phyloP scores from a whole-genome alignment of 2,797 vertebrate species.

The Peromyscus eremicus region DNA sequence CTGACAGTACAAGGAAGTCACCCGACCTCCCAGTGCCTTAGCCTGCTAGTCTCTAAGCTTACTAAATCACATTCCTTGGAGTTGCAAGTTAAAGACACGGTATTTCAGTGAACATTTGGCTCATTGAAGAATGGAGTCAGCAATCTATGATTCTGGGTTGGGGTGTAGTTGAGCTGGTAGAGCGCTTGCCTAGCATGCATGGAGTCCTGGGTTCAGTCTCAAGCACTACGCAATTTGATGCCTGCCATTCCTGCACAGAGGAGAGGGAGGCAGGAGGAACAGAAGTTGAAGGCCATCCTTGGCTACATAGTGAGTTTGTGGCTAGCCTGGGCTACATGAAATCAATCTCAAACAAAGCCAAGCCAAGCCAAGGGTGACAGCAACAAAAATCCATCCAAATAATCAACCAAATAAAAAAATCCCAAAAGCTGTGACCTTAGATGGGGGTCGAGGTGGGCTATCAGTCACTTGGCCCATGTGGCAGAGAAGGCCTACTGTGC shows the following conservation, averaged over 20 bases:
- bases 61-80: background rate
- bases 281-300: background rate
- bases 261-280: background rate
- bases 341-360: background rate
- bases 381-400: background rate
- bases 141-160: background rate
- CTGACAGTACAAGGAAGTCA: background rate
- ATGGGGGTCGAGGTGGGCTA: background rate
- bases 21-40: background rate
- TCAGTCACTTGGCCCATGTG: background rate
- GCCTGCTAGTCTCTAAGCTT: background rate
- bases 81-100: background rate
- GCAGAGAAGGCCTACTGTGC: background rate
- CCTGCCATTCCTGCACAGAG: background rate
- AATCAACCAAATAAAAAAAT: background rate
- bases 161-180: background rate
- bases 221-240: background rate
- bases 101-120: background rate
- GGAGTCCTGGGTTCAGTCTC: background rate
- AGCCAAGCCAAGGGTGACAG: background rate
- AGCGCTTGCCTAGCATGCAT: background rate
- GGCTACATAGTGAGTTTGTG: background rate
- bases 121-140: background rate
- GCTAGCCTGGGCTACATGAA: background rate
- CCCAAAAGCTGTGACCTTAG: background rate